Conservation (phyloP, 2,888 invertebrate species). For the Ptychoptera albimana region DNA sequence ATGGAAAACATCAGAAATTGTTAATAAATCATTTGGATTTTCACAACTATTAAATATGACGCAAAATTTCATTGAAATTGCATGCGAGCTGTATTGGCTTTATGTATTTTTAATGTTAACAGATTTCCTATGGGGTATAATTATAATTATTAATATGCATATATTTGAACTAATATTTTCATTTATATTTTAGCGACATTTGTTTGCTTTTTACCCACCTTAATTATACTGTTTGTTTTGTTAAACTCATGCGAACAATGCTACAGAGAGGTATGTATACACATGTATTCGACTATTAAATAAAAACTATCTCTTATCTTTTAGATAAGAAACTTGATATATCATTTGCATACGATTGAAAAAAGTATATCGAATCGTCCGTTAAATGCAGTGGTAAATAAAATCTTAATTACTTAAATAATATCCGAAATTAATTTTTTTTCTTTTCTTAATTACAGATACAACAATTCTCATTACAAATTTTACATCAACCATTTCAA, state of each 20-base stretch:
- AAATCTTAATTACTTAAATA: neutral
- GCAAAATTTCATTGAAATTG: conserved; percentile 12
- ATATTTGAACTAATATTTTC: conserved; percentile 5
- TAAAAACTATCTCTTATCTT: too few species aligned
- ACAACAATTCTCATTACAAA: conserved; percentile 12
- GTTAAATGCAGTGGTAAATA: neutral
- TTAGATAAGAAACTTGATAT: neutral
- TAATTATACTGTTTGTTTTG: neutral
- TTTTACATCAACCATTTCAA: conserved; percentile 10
- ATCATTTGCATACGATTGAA: conserved; percentile 4
- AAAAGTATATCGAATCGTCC: neutral
- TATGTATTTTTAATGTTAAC: conserved; percentile 6
- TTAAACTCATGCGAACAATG: conserved; percentile 5
- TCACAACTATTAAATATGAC: conserved; percentile 10
- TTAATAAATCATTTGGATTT: conserved; percentile 10
- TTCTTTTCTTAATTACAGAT: neutral
- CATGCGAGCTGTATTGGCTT: conserved; percentile 11
- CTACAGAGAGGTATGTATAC: neutral
- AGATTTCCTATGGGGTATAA: too few species aligned
- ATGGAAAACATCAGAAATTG: conserved; percentile 8
- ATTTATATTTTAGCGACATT: neutral
- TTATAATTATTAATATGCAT: conserved; percentile 4
- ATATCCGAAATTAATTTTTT: too few species aligned
- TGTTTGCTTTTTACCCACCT: neutral
- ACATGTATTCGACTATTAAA: too few species aligned